Evolutionary conservation across 2,888 invertebrate species (phyloP).

Genomic region (Physocephala rufipes): DNA sequence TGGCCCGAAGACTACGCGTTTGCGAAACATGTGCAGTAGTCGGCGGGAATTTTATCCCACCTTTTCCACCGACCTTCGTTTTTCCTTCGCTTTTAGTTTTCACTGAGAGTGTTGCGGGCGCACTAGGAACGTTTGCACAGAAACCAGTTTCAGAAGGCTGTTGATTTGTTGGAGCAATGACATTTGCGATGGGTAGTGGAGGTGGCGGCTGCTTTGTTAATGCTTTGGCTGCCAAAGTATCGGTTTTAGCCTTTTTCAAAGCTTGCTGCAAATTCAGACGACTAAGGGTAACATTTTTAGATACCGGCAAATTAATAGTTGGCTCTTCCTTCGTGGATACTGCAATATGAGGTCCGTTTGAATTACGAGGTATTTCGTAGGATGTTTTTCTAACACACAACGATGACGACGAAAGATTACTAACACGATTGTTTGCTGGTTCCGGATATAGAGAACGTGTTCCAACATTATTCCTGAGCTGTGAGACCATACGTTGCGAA

Average conservation of each 20-base stretch:
- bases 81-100: conserved; percentile 17
- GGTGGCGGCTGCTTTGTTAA: conserved; percentile 19
- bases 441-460: conserved; percentile 18
- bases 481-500: conserved; percentile 35
- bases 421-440: background rate
- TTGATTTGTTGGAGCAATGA: conserved; percentile 1
- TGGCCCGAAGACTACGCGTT: conserved; percentile 29
- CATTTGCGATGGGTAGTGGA: background rate
- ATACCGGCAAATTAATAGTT: conserved; percentile 39
- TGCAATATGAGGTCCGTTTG: conserved; percentile 35
- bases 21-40: conserved; percentile 27
- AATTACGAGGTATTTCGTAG: background rate
- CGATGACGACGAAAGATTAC: background rate
- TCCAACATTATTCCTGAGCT: background rate
- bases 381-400: background rate
- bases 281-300: conserved; percentile 55
- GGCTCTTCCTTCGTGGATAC: conserved; percentile 2
- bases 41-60: background rate
- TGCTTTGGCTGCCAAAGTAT: conserved; percentile 42
- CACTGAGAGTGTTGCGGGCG: background rate
- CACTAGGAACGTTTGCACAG: background rate
- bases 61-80: background rate
- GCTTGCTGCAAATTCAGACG: conserved; percentile 61
- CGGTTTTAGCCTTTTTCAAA: conserved; percentile 58
- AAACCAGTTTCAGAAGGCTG: background rate